A percentile compares a stretch with the other conserved stretches of the same genome.
Conservation (phyloP, 2,113 vertebrate species). For the Gnathonemus echidnorhynchus region DNA sequence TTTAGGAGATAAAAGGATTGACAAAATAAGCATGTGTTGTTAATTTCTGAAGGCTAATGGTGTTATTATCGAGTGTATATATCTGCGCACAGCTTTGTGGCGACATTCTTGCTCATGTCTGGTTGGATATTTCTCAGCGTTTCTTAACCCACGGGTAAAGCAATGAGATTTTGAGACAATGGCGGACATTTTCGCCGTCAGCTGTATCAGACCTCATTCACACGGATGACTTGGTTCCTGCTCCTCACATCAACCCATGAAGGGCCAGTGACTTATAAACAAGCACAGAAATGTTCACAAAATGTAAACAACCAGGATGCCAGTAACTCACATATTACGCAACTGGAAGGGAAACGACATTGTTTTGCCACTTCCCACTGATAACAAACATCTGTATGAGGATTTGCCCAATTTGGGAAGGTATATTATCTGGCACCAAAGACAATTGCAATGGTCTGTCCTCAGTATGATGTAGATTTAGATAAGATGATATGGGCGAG, state of each 20-base stretch:
- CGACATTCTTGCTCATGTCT: neutral
- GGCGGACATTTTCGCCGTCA: neutral
- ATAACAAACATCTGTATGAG: neutral
- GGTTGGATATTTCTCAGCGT: neutral
- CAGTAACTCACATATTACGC: neutral
- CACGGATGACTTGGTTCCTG: neutral
- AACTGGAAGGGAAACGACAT: neutral
- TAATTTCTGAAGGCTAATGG: neutral
- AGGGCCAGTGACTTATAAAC: neutral
- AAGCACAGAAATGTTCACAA: neutral
- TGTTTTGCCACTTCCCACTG: neutral
- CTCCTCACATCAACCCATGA: neutral
- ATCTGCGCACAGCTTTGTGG: neutral
- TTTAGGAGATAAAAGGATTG: neutral
- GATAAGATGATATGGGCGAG: conserved; percentile 15
- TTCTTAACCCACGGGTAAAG: neutral
- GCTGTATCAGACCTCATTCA: neutral
- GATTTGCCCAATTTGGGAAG: conserved; percentile 5
- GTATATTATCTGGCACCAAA: conserved; percentile 24
- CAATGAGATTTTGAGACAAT: neutral
- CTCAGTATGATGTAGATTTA: conserved; percentile 23
- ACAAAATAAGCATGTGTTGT: neutral
- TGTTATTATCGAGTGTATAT: neutral
- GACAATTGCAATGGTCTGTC: conserved; percentile 36
- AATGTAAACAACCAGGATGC: neutral